Conservation (phyloP, 2,113 vertebrate genomes). For the Hipposideros armiger region DNA sequence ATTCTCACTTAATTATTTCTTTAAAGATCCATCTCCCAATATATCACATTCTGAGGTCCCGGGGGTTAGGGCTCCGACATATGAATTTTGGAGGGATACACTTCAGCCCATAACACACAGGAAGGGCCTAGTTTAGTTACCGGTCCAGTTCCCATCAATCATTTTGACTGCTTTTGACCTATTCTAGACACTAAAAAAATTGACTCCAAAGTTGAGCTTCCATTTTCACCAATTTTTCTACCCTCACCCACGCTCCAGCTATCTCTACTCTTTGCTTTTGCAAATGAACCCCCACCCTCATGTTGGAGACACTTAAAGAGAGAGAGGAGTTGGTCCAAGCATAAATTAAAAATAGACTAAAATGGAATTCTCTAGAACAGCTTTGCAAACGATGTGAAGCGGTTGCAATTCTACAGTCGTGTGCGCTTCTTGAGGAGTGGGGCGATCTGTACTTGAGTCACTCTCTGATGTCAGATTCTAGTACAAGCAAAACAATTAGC, state of each 20-base stretch:
- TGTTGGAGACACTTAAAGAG: not conserved
- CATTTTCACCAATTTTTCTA: accelerated
- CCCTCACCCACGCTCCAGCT: accelerated
- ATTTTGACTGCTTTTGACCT: not conserved
- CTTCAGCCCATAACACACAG: accelerated
- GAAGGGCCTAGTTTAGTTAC: no score
- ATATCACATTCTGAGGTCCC: not conserved
- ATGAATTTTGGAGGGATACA: accelerated
- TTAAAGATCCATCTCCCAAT: not conserved
- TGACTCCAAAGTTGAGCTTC: not conserved
- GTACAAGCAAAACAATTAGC: not conserved
- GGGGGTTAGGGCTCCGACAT: accelerated
- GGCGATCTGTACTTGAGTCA: not conserved
- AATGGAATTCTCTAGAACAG: not conserved
- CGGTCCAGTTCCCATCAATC: accelerated
- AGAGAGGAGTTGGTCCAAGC: not conserved
- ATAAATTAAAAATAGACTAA: not conserved
- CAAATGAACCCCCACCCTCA: not conserved
- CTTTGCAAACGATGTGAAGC: not conserved
- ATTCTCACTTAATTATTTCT: not conserved
- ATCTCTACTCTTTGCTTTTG: no score
- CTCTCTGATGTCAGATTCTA: constrained; percentile 18
- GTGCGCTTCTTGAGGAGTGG: not conserved
- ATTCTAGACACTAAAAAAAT: accelerated
- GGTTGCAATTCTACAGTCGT: not conserved